Percentiles rank a stretch among this genome's conserved stretches.
phyloP scores from a whole-genome alignment of 1,140 invertebrate species.

The Eciton burchellii region DNA sequence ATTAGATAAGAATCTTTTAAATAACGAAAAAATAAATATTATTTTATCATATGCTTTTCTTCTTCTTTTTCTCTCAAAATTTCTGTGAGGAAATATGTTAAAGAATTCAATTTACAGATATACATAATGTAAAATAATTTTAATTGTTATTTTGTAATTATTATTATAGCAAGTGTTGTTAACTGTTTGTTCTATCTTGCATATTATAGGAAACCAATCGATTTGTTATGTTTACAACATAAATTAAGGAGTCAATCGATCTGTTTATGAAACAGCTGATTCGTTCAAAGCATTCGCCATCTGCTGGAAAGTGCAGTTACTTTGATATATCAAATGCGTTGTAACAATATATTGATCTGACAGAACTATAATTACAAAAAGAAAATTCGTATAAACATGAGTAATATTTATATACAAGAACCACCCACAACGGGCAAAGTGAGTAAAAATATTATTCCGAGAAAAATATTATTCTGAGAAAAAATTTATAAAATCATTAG shows the following conservation, averaged over 20 bases:
- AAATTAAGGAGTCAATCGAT: background rate
- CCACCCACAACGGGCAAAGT: conserved; percentile 98
- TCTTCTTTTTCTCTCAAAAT: too few relatives aligned
- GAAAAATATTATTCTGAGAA: background rate
- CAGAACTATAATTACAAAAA: too few relatives aligned
- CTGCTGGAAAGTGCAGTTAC: background rate
- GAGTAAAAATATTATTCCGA: conserved; percentile 69
- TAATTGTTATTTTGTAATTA: too few relatives aligned
- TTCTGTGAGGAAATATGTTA: background rate
- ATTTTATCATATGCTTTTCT: too few relatives aligned
- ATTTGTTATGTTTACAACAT: background rate
- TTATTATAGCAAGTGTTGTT: too few relatives aligned
- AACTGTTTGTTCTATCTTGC: background rate
- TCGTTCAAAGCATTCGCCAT: conserved; percentile 5
- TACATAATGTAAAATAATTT: background rate
- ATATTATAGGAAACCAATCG: background rate
- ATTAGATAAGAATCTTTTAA: too few relatives aligned
- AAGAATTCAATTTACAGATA: background rate
- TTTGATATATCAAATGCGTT: background rate
- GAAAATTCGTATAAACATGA: conserved; percentile 86
- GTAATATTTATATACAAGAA: conserved; percentile 98
- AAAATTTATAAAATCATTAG: background rate
- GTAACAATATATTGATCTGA: too few relatives aligned
- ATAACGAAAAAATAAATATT: background rate
- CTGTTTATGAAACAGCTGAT: conserved; percentile 1